These are phyloP conservation scores for Noctua fimbriata DNA, from an alignment of 2,888 invertebrate species.

Conservation along the genomic window DNA sequence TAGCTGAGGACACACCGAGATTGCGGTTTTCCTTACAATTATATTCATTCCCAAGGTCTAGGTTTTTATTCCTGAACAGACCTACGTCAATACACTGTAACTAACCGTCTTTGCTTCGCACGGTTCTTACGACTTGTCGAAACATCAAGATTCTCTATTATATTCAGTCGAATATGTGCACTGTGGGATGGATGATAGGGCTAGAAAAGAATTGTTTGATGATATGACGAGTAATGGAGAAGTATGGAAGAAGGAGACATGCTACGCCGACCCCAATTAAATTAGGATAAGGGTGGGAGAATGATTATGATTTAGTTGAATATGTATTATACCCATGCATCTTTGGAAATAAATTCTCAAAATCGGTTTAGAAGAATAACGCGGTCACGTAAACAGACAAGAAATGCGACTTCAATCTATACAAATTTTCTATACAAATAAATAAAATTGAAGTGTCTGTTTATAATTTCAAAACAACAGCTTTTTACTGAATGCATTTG, in stretches of 20 bases:
- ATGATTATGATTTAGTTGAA: not conserved
- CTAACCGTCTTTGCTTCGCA: not conserved
- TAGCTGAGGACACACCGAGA: not conserved
- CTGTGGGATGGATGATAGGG: not conserved
- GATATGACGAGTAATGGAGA: not conserved
- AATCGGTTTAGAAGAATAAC: not conserved
- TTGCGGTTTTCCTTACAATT: slow-evolving; percentile 29
- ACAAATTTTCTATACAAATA: too few species aligned
- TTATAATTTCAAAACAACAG: too few species aligned
- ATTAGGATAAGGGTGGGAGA: not conserved
- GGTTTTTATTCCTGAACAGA: not conserved
- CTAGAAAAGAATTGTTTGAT: not conserved
- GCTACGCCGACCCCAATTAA: not conserved
- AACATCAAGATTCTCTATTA: not conserved
- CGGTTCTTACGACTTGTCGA: not conserved
- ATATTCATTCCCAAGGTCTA: not conserved
- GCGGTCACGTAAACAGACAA: not conserved
- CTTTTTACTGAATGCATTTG: too few species aligned
- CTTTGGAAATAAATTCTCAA: too few species aligned
- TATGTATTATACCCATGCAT: too few species aligned
- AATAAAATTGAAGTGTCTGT: too few species aligned
- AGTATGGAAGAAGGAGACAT: not conserved
- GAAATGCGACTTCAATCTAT: not conserved
- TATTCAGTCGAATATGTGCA: not conserved
- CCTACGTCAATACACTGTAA: not conserved